Evolutionary conservation across 2,113 vertebrate genomes (phyloP).

Genomic region (Thinocorus orbignyianus): DNA sequence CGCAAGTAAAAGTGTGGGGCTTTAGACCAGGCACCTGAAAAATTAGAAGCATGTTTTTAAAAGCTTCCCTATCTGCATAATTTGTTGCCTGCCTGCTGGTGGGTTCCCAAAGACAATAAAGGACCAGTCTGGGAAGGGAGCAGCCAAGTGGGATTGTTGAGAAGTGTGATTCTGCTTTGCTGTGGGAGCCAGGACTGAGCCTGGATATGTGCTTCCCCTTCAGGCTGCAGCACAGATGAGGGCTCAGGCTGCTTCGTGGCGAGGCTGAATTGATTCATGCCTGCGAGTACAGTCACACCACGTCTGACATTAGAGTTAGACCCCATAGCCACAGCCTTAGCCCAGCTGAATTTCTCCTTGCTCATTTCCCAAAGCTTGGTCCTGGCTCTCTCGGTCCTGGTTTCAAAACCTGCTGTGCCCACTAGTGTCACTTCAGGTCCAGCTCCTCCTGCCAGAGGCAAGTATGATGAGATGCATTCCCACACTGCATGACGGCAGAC

Average conservation of each 20-base stretch:
- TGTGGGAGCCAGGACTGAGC: background rate
- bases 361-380: background rate
- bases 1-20: background rate
- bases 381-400: background rate
- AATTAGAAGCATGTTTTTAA: background rate
- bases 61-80: background rate
- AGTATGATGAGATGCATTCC: background rate
- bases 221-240: fast-evolving
- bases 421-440: background rate
- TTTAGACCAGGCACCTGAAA: slow-evolving; percentile 2
- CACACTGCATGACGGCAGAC: background rate
- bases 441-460: background rate
- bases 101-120: slow-evolving; percentile 11
- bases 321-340: background rate
- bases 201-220: background rate
- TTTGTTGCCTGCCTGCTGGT: background rate
- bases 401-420: background rate
- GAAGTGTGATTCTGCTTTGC: background rate
- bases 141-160: background rate
- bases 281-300: background rate
- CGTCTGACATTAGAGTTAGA: background rate
- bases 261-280: background rate
- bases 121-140: background rate
- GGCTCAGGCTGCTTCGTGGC: background rate
- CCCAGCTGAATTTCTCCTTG: background rate